These are phyloP conservation scores for Forbesichthys agassizii DNA, from an alignment of 2,113 vertebrate species.

Conservation along the genomic window DNA sequence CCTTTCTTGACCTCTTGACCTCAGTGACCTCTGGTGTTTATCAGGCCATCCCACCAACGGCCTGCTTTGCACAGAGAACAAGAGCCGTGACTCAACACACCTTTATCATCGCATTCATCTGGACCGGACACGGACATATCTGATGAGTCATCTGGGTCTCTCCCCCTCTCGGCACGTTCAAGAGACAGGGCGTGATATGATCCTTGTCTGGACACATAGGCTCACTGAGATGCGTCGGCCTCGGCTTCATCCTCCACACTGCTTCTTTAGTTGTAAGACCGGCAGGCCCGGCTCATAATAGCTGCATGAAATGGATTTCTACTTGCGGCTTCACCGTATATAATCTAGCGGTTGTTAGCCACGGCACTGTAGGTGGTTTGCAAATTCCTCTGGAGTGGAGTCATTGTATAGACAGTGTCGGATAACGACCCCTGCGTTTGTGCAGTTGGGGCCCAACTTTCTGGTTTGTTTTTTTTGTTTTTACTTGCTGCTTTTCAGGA, in stretches of 20 bases:
- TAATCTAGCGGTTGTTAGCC: slow-evolving; percentile 37
- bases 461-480: background rate
- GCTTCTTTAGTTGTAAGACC: slow-evolving; percentile 11
- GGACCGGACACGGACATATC: slow-evolving; percentile 8
- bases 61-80: slow-evolving; percentile 9
- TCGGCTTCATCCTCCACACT: background rate
- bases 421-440: slow-evolving; percentile 50
- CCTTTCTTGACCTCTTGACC: slow-evolving; percentile 41
- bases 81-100: slow-evolving; percentile 18
- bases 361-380: slow-evolving; percentile 42
- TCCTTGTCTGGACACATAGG: slow-evolving; percentile 41
- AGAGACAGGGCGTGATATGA: slow-evolving; percentile 54
- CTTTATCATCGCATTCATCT: slow-evolving; percentile 8
- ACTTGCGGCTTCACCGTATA: slow-evolving; percentile 29
- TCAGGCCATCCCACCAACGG: slow-evolving; percentile 14
- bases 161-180: slow-evolving; percentile 23
- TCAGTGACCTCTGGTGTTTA: slow-evolving; percentile 40
- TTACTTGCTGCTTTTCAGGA: slow-evolving; percentile 25
- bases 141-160: too few species aligned
- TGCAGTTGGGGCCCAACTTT: slow-evolving; percentile 35
- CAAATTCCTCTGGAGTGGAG: slow-evolving; percentile 61
- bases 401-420: slow-evolving; percentile 70
- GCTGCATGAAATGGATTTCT: slow-evolving; percentile 35
- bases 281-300: slow-evolving; percentile 13
- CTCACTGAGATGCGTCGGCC: slow-evolving; percentile 33